phyloP scores from a whole-genome alignment of 2,797 vertebrate species.

The Parauchenoglanis punctatus region DNA sequence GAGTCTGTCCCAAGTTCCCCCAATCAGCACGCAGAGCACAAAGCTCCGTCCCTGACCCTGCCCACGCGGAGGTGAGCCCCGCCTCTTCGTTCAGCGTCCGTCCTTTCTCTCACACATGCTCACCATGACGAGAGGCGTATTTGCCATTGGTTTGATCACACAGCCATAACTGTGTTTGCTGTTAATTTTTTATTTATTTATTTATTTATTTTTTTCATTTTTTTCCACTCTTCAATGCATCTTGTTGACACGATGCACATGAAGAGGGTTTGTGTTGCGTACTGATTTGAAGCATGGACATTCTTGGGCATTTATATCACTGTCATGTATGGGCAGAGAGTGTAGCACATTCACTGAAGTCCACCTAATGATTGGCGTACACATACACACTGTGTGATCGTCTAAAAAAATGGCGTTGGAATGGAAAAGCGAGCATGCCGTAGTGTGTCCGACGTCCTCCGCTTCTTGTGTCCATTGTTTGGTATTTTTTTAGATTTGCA shows the following conservation, averaged over 20 bases:
- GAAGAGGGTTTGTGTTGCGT: constrained; percentile 43
- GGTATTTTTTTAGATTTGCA: constrained; percentile 18
- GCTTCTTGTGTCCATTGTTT: constrained; percentile 5
- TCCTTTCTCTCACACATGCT: constrained; percentile 59
- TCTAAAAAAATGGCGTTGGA: constrained; percentile 58
- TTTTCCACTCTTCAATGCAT: constrained; percentile 42
- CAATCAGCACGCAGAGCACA: constrained; percentile 83
- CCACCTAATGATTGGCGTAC: constrained; percentile 2
- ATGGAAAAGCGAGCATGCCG: constrained; percentile 56
- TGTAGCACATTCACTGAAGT: background rate
- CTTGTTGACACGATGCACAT: constrained; percentile 39
- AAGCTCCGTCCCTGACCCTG: constrained; percentile 86
- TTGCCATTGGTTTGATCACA: constrained; percentile 57
- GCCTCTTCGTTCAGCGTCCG: constrained; percentile 76
- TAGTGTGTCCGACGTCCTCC: constrained; percentile 15
- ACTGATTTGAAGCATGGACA: constrained; percentile 49
- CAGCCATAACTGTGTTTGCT: constrained; percentile 36
- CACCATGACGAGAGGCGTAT: constrained; percentile 49
- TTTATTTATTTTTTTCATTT: background rate
- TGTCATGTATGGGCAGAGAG: constrained; percentile 37
- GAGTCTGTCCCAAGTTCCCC: constrained; percentile 86
- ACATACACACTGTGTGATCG: constrained; percentile 48
- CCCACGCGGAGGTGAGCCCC: constrained; percentile 87
- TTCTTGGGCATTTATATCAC: constrained; percentile 34
- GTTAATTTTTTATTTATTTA: background rate